These are phyloP conservation scores for Drosophila anomalata DNA, from an alignment of 2,888 invertebrate genomes.

Conservation along the genomic window DNA sequence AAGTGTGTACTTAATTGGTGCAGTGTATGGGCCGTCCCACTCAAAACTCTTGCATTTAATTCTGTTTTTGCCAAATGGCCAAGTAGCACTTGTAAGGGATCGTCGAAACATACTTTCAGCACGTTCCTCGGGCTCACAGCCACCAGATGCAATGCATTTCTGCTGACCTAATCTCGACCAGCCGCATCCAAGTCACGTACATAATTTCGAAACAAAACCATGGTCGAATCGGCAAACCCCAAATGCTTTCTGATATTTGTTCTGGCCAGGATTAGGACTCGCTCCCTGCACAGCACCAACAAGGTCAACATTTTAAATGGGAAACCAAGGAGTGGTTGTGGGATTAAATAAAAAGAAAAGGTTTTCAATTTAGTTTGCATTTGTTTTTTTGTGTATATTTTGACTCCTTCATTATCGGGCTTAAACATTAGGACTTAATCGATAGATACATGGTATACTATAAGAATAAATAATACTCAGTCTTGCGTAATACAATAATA, in stretches of 20 bases:
- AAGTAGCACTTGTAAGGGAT: conserved; percentile 20
- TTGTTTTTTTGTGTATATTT: conserved; percentile 32
- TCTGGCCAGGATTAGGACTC: conserved; percentile 22
- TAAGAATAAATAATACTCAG: conserved; percentile 73
- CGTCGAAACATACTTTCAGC: conserved; percentile 42
- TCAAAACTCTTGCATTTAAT: conserved; percentile 14
- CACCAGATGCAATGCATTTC: conserved; percentile 28
- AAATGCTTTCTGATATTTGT: conserved; percentile 36
- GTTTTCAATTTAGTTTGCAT: conserved; percentile 13
- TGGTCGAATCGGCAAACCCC: conserved; percentile 26
- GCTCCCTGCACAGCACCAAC: conserved; percentile 4
- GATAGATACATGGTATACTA: conserved; percentile 57
- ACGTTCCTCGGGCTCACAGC: conserved; percentile 27
- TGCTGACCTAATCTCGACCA: conserved; percentile 44
- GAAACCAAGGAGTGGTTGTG: conserved; percentile 1
- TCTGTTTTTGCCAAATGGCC: conserved; percentile 7
- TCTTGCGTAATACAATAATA: conserved; percentile 73
- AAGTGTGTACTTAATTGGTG: conserved; percentile 1
- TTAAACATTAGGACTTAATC: conserved; percentile 61
- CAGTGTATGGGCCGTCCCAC: neutral
- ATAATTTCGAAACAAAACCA: conserved; percentile 36
- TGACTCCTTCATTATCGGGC: conserved; percentile 21
- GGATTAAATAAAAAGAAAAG: conserved; percentile 13
- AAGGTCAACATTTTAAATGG: conserved; percentile 12
- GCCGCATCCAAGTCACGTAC: conserved; percentile 46